Percentiles rank a stretch among this genome's conserved stretches.
Conservation (phyloP, 2,797 vertebrate species). For the Erithacus rubecula region DNA sequence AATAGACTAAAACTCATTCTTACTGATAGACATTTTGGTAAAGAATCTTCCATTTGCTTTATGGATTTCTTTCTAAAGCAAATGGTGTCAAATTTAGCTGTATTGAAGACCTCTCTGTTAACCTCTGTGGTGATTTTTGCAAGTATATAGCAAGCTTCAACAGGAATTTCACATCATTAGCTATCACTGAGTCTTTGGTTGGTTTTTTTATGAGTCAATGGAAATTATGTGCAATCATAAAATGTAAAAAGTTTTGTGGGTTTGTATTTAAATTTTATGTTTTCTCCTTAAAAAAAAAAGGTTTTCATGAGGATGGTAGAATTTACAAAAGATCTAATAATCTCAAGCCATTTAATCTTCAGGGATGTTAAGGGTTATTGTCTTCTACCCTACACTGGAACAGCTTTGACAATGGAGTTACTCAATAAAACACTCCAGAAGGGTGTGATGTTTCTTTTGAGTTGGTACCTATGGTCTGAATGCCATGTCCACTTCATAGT, state of each 20-base stretch:
- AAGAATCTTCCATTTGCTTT: not conserved
- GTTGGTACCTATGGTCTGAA: not conserved
- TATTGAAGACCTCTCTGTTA: not conserved
- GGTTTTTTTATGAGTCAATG: not conserved
- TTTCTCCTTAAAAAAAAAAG: not conserved
- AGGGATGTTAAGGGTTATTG: not conserved
- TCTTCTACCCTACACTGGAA: not conserved
- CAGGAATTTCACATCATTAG: not conserved
- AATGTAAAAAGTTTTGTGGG: not conserved
- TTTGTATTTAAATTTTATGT: not conserved
- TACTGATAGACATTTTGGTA: not conserved
- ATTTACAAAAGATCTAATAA: not conserved
- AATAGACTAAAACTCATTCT: not conserved
- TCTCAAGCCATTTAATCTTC: not conserved
- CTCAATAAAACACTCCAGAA: not conserved
- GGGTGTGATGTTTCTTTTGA: not conserved
- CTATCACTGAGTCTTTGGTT: not conserved
- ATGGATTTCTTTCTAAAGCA: not conserved
- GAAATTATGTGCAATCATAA: not conserved
- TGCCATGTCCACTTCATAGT: not conserved
- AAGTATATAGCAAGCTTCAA: not conserved
- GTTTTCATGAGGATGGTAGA: not conserved
- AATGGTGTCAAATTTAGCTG: not conserved
- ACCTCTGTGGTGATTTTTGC: not conserved
- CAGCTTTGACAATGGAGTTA: not conserved